Evolutionary conservation across 1,140 invertebrate species (phyloP), one percentile per base, ranked within the genome.

Genomic region (Anadara kagoshimensis): DNA sequence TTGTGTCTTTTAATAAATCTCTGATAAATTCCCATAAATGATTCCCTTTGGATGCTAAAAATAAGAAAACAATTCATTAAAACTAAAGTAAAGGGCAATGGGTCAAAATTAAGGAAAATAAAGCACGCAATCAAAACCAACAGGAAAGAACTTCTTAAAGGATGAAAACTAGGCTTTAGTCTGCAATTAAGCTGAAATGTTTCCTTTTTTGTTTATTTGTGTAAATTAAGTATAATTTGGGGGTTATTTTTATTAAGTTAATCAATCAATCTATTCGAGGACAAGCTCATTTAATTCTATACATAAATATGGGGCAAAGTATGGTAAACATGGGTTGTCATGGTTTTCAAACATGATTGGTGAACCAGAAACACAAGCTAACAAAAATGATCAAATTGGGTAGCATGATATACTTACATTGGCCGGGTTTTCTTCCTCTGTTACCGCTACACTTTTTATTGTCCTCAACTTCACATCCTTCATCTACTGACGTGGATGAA

Each of bases 1-100:
- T 69, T 2, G 77, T 70, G 69, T 88, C 84, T 58, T 80, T 81
- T 18, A 88, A 69, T 7, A 86, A 69, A 69, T 86, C 85, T 20
- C 81, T 68, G 20, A 88, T 77, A 69, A 88, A 88, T 76, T 88
- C 86, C 86, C 86, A 88, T 64, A 88, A 71, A 66, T 86, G 84
- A 29, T 88, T 86, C 41, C 83, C 83, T 54, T 84, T 85, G 51
- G 81, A 80, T 54, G 77, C 80, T 36, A 36, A 36, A 36, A 36
- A 36, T 36, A 36, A 36, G 7, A 36, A 36, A 36, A 36, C 2
- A 36, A 2, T 36, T 7, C 7, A 36, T 36, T 3, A 36, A 7
- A 36, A 36, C 7, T 36, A 3, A 36, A 36, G 29, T 36, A 2
- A 36, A 36, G 7, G 29, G 2, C 29, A 36, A 36, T 2, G 29